phyloP scores from a whole-genome alignment of 2,888 invertebrate genomes.

The Erynnis tages region DNA sequence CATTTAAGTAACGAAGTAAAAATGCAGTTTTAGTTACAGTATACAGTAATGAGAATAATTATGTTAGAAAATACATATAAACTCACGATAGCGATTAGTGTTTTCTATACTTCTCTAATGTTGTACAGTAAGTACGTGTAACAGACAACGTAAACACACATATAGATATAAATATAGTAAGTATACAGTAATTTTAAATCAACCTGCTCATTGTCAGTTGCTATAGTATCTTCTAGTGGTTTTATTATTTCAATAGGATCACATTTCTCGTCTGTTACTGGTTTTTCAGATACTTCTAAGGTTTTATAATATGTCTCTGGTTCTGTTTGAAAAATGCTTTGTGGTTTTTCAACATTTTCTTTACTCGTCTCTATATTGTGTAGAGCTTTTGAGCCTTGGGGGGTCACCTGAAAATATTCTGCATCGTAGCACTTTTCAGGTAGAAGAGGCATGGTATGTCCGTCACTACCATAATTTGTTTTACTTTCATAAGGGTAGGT shows the following conservation, averaged over 20 bases:
- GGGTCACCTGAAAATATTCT: slow-evolving; percentile 47
- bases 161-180: slow-evolving; percentile 66
- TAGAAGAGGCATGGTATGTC: slow-evolving; percentile 39
- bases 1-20: slow-evolving; percentile 11
- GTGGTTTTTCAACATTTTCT: slow-evolving; percentile 9
- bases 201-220: slow-evolving; percentile 61
- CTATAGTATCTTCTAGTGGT: slow-evolving; percentile 44
- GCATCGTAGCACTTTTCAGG: slow-evolving; percentile 60
- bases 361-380: slow-evolving; percentile 9
- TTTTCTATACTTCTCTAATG: slow-evolving; percentile 54
- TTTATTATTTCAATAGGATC: slow-evolving; percentile 27
- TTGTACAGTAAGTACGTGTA: slow-evolving; percentile 65
- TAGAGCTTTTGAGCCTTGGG: slow-evolving; percentile 33
- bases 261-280: slow-evolving; percentile 26
- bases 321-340: neutral
- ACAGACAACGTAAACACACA: slow-evolving; percentile 64
- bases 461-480: slow-evolving; percentile 48
- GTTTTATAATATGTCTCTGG: neutral
- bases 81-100: slow-evolving; percentile 52
- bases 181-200: slow-evolving; percentile 69
- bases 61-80: slow-evolving; percentile 34
- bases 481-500: slow-evolving; percentile 37
- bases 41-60: slow-evolving; percentile 32
- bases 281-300: slow-evolving; percentile 22
- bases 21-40: slow-evolving; percentile 30